These are phyloP conservation scores for Amorpha juglandis DNA, from an alignment of 2,888 invertebrate species.

Conservation along the genomic window DNA sequence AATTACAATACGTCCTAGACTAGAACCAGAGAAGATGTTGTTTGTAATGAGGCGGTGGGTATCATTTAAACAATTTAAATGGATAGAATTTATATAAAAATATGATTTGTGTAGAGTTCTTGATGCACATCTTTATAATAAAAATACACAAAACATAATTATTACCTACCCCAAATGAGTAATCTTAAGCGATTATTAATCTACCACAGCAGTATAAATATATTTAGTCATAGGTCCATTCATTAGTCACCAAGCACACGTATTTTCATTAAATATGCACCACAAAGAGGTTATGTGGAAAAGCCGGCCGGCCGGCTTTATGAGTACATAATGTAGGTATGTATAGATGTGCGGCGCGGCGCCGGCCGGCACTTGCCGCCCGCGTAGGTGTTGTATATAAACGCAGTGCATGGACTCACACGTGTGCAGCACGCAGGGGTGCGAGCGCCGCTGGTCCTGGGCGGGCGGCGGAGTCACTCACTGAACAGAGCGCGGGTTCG, in stretches of 20 bases:
- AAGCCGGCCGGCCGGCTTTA: conserved; percentile 68
- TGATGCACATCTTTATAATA: not conserved
- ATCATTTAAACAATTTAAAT: not conserved
- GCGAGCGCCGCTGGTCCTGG: conserved; percentile 66
- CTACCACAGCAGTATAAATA: conserved; percentile 7
- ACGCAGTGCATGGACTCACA: conserved; percentile 65
- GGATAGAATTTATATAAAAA: not conserved
- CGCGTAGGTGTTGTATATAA: conserved; percentile 35
- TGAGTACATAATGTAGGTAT: conserved; percentile 14
- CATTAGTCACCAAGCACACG: conserved; percentile 51
- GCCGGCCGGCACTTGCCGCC: conserved; percentile 40
- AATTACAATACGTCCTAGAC: not conserved
- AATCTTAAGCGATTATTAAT: not conserved
- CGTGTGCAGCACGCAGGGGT: conserved; percentile 63
- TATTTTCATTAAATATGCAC: conserved; percentile 56
- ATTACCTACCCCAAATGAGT: not conserved
- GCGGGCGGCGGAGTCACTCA: conserved; percentile 65
- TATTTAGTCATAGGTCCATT: conserved; percentile 32
- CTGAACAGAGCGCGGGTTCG: conserved; percentile 56
- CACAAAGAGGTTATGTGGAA: conserved; percentile 60
- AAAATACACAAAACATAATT: not conserved
- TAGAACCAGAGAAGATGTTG: too few relatives aligned
- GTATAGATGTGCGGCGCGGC: conserved; percentile 36
- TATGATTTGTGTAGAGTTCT: not conserved
- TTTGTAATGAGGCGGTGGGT: too few relatives aligned